phyloP scores from a whole-genome alignment of 2,888 invertebrate species.

The Camptogramma bilineatum region DNA sequence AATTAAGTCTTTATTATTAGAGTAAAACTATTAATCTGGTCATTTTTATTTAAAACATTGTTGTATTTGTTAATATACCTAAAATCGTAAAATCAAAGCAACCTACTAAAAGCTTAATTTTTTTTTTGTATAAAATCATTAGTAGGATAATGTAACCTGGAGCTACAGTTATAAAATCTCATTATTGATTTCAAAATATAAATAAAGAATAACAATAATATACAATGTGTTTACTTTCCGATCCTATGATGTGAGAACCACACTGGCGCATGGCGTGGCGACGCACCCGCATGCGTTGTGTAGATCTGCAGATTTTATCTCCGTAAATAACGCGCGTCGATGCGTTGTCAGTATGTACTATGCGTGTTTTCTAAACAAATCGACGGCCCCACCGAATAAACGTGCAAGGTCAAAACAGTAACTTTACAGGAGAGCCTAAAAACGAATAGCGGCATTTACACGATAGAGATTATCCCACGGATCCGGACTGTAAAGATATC shows the following conservation, averaged over 20 bases:
- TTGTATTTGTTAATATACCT: slow-evolving; percentile 77
- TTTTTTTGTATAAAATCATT: slow-evolving; percentile 77
- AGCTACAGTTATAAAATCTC: slow-evolving; percentile 82
- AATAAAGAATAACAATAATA: slow-evolving; percentile 80
- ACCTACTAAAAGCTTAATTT: slow-evolving; percentile 77
- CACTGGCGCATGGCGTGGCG: no score
- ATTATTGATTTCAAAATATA: slow-evolving; percentile 79
- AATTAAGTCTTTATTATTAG: slow-evolving; percentile 80
- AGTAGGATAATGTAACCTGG: slow-evolving; percentile 69
- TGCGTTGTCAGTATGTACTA: no score
- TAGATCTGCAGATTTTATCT: no score
- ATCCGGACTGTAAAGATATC: no score
- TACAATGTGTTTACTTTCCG: slow-evolving; percentile 42
- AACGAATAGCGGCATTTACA: no score
- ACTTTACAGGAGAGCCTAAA: no score
- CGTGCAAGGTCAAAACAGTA: no score
- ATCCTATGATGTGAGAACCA: neutral
- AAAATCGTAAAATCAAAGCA: slow-evolving; percentile 79
- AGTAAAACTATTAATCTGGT: slow-evolving; percentile 85
- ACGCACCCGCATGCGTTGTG: no score
- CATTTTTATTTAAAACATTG: slow-evolving; percentile 85
- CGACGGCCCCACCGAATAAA: no score
- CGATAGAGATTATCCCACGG: no score
- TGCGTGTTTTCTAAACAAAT: no score
- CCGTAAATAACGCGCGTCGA: no score